Percentiles rank a stretch among this genome's conserved stretches.
phyloP scores from a whole-genome alignment of 2,888 invertebrate species.

The Sisyra nigra region DNA sequence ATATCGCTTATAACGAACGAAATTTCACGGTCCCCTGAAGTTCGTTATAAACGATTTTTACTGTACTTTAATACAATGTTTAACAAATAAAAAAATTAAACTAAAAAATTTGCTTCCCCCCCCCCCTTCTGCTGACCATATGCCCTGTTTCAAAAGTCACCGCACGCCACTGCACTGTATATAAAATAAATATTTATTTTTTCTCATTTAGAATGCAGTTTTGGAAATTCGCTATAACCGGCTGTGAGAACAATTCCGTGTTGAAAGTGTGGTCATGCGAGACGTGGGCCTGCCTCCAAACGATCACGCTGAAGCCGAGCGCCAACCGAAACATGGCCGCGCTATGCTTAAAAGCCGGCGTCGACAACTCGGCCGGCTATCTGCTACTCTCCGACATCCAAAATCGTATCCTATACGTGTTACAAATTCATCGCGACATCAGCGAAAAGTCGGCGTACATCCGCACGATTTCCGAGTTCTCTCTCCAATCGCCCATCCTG shows the following conservation, averaged over 20 bases:
- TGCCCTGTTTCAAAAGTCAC: no score
- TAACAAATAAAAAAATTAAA: no score
- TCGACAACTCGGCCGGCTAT: conserved; percentile 76
- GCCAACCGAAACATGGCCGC: conserved; percentile 25
- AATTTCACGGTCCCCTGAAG: no score
- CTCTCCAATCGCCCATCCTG: conserved; percentile 72
- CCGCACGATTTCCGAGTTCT: conserved; percentile 68
- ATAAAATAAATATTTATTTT: conserved; percentile 4
- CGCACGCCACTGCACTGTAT: no score
- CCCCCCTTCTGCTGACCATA: no score
- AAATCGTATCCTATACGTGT: conserved; percentile 66
- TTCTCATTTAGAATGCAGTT: conserved; percentile 51
- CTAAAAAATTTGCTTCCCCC: no score
- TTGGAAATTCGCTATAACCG: conserved; percentile 93
- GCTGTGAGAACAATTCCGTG: conserved; percentile 76
- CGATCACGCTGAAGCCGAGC: conserved; percentile 48
- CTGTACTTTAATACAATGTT: no score
- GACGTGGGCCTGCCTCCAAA: conserved; percentile 88
- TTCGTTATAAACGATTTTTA: no score
- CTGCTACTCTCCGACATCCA: conserved; percentile 78
- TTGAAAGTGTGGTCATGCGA: conserved; percentile 92
- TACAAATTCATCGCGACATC: conserved; percentile 51
- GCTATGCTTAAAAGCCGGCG: conserved; percentile 51
- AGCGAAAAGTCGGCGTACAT: conserved; percentile 43
- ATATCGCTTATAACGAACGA: no score